Evolutionary conservation across 2,888 invertebrate species (phyloP).

Genomic region (Phengaris alcon): DNA sequence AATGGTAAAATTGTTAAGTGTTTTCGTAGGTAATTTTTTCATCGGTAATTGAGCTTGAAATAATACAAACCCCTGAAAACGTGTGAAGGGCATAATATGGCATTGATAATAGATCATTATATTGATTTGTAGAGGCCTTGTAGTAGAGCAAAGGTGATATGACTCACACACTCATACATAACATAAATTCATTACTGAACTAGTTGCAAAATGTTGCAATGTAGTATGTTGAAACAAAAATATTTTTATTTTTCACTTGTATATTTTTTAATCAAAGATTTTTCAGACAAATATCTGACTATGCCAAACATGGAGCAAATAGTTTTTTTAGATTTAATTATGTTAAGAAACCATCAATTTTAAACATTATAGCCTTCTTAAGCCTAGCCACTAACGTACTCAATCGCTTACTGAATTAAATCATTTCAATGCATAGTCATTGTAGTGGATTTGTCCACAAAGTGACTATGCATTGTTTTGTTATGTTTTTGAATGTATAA

Average conservation of each 20-base stretch:
- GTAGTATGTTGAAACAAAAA: background rate
- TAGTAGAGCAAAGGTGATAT: background rate
- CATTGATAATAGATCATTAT: background rate
- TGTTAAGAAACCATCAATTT: too few species aligned
- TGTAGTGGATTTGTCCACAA: too few species aligned
- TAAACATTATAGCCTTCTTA: too few species aligned
- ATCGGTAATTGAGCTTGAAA: background rate
- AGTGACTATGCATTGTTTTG: too few species aligned
- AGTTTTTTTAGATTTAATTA: too few species aligned
- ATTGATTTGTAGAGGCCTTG: slow-evolving; percentile 15
- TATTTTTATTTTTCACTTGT: background rate
- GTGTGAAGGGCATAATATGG: background rate
- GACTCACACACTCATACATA: background rate
- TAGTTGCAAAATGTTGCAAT: background rate
- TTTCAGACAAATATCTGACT: background rate
- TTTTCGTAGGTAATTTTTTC: background rate
- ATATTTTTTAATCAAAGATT: background rate
- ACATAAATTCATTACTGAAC: background rate
- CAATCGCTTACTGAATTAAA: too few species aligned
- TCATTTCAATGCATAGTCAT: too few species aligned
- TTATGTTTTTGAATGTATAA: too few species aligned
- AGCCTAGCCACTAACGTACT: too few species aligned
- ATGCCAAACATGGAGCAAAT: too few species aligned
- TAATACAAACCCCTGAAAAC: slow-evolving; percentile 1
- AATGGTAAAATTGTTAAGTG: background rate